Evolutionary conservation across 2,888 invertebrate genomes (phyloP).

Genomic region (Urechis unicinctus): DNA sequence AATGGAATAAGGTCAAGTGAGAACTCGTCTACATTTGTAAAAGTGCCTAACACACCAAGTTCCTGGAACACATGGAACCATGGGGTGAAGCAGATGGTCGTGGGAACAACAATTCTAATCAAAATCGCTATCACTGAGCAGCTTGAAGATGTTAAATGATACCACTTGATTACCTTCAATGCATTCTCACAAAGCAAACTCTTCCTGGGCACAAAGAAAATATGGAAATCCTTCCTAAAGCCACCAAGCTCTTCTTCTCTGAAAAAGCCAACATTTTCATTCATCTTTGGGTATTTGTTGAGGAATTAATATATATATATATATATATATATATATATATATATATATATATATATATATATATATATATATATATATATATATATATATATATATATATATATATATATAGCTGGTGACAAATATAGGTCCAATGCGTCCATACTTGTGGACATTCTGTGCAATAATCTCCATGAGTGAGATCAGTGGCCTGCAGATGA

Average conservation of each 20-base stretch:
- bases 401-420: too few relatives aligned
- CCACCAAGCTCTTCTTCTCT: slow-evolving; percentile 53
- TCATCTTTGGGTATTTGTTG: too few relatives aligned
- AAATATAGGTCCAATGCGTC: too few relatives aligned
- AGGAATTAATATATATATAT: too few relatives aligned
- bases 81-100: too few relatives aligned
- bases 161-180: slow-evolving; percentile 56
- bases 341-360: too few relatives aligned
- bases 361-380: too few relatives aligned
- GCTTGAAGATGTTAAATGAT: too few relatives aligned
- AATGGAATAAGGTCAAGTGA: slow-evolving; percentile 83
- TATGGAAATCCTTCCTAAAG: slow-evolving; percentile 69
- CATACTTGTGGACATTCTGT: slow-evolving; percentile 65
- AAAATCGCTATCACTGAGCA: too few relatives aligned
- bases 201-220: slow-evolving; percentile 82
- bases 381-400: too few relatives aligned
- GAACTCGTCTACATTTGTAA: slow-evolving; percentile 75
- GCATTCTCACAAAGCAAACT: slow-evolving; percentile 82
- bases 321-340: too few relatives aligned
- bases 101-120: too few relatives aligned
- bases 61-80: slow-evolving; percentile 57
- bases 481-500: slow-evolving; percentile 76
- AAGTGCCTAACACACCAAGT: slow-evolving; percentile 71
- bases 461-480: slow-evolving; percentile 78
- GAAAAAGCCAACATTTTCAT: not conserved